Evolutionary conservation across 2,888 invertebrate genomes (phyloP).

Genomic region (Himalopsyche anomala): DNA sequence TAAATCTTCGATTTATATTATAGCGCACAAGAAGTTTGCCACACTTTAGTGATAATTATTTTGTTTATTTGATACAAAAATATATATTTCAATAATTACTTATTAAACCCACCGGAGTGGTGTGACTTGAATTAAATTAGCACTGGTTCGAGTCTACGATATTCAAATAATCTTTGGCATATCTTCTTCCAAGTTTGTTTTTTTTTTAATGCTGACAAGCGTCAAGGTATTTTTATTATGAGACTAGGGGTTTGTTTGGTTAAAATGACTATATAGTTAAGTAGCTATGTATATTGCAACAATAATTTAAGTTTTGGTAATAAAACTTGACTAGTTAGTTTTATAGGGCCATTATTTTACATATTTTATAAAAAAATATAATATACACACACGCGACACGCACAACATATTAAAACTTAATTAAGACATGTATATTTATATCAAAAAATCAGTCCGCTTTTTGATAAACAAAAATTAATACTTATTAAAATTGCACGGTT

Average conservation of each 20-base stretch:
- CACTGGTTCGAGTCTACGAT: not conserved
- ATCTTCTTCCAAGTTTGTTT: not conserved
- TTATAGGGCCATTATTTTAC: conserved; percentile 9
- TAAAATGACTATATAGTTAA: conserved; percentile 3
- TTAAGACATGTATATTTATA: conserved; percentile 26
- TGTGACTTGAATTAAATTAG: not conserved
- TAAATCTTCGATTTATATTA: not conserved
- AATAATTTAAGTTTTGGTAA: conserved; percentile 5
- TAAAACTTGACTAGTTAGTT: conserved; percentile 37
- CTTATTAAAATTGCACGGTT: not conserved
- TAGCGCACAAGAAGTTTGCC: not conserved
- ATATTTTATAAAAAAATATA: conserved; percentile 29
- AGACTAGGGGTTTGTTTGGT: conserved; percentile 12
- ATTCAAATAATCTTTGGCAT: not conserved
- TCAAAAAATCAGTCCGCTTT: conserved; percentile 26
- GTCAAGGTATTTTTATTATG: not conserved
- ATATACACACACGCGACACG: not conserved
- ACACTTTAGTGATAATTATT: conserved; percentile 15
- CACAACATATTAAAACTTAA: conserved; percentile 13
- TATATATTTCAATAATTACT: not conserved
- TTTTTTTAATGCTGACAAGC: not conserved
- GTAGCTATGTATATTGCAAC: conserved; percentile 15
- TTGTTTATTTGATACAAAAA: not conserved
- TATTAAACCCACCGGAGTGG: not conserved
- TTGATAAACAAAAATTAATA: conserved; percentile 30